Evolutionary conservation across 2,888 invertebrate species (phyloP), one percentile per base, ranked within the genome.

Genomic region (Alloplasta piceator): DNA sequence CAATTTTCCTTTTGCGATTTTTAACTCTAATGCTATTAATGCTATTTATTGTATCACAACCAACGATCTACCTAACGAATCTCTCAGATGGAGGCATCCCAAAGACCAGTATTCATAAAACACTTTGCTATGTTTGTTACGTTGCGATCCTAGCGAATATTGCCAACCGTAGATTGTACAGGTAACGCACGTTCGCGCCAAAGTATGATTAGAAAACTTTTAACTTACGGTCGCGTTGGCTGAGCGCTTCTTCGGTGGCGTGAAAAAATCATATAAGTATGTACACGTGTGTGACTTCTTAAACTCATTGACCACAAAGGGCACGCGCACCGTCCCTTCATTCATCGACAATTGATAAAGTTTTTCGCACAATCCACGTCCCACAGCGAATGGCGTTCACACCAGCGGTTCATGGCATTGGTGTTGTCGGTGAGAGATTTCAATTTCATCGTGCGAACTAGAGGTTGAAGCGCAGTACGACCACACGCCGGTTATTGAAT

Each of bases 161-260:
- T 60, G 6, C 10, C 39, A 48, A 26, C n/a, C 10, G 43, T 12
- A 16, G 16, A 66, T 66, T 50, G 38, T 12, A 12, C 36, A 66
- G 26, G 66, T 66, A 50, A 43, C 50, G 14, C 66, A 66, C 66
- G 66, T 66, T 50, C 38, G 14, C 38, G 12, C 48, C 50, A 7
- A 6, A 9, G 64, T 38, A 14, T 63, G 71, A 77, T 77, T 77
- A 77, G 71, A 77, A 77, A 77, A 67, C 63, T 77, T 77, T 77
- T 14, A 12, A 56, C 26, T 9, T 43, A 43, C 43, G 43, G 12
- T 39, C 46, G 48, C 36, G n/a, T 26, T 50, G 38, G 38, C 50
- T 66, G 66, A 38, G n/a, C 43, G 10, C 7, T 9, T 16, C 60
- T 38, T 7, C 38, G n/a, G 14, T 14, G 38, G 26, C 50, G 14